Evolutionary conservation across 2,113 vertebrate species (phyloP), one percentile per base, ranked within the genome.

Genomic region (Poeciliopsis prolifica): DNA sequence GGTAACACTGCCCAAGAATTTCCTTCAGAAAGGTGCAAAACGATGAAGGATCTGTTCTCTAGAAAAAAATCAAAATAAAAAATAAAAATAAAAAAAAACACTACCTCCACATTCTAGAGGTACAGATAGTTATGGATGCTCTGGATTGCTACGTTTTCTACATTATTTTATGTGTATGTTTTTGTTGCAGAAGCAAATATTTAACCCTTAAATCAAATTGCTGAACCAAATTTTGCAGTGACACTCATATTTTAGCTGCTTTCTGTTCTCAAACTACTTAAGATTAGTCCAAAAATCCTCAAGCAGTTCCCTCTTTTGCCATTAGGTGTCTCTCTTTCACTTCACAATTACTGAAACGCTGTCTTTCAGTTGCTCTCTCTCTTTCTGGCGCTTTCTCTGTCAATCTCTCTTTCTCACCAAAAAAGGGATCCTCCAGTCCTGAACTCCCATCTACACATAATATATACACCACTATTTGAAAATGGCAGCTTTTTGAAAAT

Each of bases 401-500:
- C 94, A 90, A 51, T 31, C 29, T 31, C 29, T 30, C 61, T 30
- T 78, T 77, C 88, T 63, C 51, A 58, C 24, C 22, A 24, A 61
- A 84, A 58, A 31, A 51, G 70, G 88, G 90, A 93, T 90, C 87
- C 89, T 86, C 87, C 79, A 81, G 87, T 91, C 82, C 84, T 86
- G 80, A 91, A 86, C 90, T 91, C 88, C 89, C 88, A 91, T 93
- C 93, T 92, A 89, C 94, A 94, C 91, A 94, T 95, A 94, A 95
- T 94, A 94, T 95, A 94, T 94, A 96, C 94, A 93, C 94, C 95
- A 95, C 95, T 94, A 95, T 96, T 96, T 95, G 95, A 96, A 97
- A 97, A 97, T 96, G 96, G 96, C 95, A 96, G 95, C 95, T 95
- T 96, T 96, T 96, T 96, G 95, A 96, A 96, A 96, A 96, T 96